Evolutionary conservation across 2,888 invertebrate species (phyloP).

Genomic region (Gastrophysa polygoni): DNA sequence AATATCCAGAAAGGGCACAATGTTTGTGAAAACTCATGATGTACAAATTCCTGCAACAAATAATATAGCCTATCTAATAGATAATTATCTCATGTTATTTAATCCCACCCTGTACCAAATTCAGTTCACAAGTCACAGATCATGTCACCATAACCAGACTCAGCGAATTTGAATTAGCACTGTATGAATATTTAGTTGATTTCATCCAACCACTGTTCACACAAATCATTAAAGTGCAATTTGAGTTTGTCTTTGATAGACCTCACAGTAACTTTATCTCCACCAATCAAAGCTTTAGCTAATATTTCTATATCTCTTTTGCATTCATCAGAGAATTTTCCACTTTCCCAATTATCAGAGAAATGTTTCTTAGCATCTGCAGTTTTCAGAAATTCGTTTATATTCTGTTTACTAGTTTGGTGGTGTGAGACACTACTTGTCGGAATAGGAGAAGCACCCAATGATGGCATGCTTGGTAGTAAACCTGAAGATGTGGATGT

Average conservation of each 20-base stretch:
- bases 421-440: not conserved
- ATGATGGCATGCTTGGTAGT: slow-evolving; percentile 13
- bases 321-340: slow-evolving; percentile 21
- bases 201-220: slow-evolving; percentile 18
- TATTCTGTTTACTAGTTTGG: slow-evolving; percentile 16
- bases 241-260: slow-evolving; percentile 13
- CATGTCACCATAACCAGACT: too few species aligned
- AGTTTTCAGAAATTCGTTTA: slow-evolving; percentile 16
- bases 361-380: slow-evolving; percentile 20
- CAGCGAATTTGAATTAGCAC: too few species aligned
- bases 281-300: slow-evolving; percentile 20
- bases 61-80: too few species aligned
- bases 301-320: slow-evolving; percentile 18
- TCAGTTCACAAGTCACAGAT: too few species aligned
- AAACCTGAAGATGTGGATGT: slow-evolving; percentile 1
- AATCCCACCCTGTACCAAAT: not conserved
- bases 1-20: not conserved
- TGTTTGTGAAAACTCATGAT: not conserved
- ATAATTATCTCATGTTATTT: too few species aligned
- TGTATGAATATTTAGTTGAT: slow-evolving; percentile 5
- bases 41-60: too few species aligned
- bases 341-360: slow-evolving; percentile 21
- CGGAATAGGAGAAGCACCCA: slow-evolving; percentile 4
- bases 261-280: slow-evolving; percentile 17
- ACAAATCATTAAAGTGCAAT: slow-evolving; percentile 11